phyloP scores from a whole-genome alignment of 2,797 vertebrate species.

The Scomberomorus guttatus region DNA sequence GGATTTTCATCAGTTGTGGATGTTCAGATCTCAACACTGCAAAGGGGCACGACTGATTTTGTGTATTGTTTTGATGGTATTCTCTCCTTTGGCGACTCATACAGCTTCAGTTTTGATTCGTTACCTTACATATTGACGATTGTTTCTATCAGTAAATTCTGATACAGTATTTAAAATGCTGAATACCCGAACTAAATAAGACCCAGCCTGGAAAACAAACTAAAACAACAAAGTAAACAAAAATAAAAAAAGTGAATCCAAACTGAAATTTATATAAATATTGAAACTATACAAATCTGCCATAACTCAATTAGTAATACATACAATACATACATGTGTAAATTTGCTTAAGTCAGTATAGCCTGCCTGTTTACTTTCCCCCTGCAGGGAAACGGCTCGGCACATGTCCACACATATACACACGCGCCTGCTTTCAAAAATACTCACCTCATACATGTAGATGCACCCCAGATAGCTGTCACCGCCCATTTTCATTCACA shows the following conservation, averaged over 20 bases:
- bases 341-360: background rate
- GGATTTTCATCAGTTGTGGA: background rate
- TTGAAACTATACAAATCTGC: background rate
- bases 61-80: background rate
- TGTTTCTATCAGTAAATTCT: background rate
- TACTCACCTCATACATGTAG: constrained; percentile 43
- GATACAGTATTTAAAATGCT: background rate
- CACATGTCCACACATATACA: constrained; percentile 26
- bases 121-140: background rate
- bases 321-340: constrained; percentile 1
- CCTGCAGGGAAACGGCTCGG: constrained; percentile 39
- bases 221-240: background rate
- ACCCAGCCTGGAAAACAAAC: background rate
- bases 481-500: constrained; percentile 79
- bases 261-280: background rate
- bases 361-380: constrained; percentile 68
- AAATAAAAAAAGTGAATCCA: background rate
- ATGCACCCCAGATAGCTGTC: constrained; percentile 29
- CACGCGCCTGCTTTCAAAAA: constrained; percentile 39
- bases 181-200: background rate
- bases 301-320: background rate
- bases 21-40: background rate
- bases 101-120: background rate
- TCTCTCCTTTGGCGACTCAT: background rate
- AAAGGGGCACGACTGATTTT: background rate